Evolutionary conservation across 2,888 invertebrate genomes (phyloP), one percentile per base, ranked within the genome.

Genomic region (Eurytoma californica): DNA sequence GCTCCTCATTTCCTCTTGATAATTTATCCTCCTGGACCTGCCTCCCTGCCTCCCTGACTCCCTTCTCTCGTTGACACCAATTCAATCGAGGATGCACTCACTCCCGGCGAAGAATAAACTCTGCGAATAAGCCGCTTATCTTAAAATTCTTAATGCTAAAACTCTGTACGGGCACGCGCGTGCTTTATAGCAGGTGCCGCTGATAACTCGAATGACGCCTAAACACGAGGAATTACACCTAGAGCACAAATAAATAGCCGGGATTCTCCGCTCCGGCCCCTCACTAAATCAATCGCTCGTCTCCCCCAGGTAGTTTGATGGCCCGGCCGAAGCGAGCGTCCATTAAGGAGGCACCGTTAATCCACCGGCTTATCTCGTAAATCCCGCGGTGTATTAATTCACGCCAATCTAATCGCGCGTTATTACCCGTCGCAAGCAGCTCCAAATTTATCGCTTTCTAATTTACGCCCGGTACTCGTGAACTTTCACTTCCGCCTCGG

Each of bases 291-390:
- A 72, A 61, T 72, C 47, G 58, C 7, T 60, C 70, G 39, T 58
- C 53, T 39, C 39, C 39, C 7, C 12, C 13, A 0, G 18, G 24
- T 1, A 58, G 58, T 12, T 20, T 7, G 58, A 24, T 24, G 13
- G 1, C 0, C 18, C 18, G 16, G 51, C 12, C 28, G 51, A 4
- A 67, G 20, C 28, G 51, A 1, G 49, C 9, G 16, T 65, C 72
- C 72, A 72, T 72, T 72, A 72, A 55, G 63, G 7, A 53, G 39
- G 39, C 53, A 28, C 72, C 63, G 72, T 72, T 72, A 72, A 39
- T 39, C 53, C 55, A 20, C 7, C 39, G 39, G 55, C 53, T 63
- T 63, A 53, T 72, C 53, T 72, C 53, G 28, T 55, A 18, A 20
- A 63, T 24, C 20, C 49, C 63, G 7, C 70, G 39, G 51, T 53